phyloP scores from a whole-genome alignment of 1,140 invertebrate genomes.

The Araneus ventricosus region DNA sequence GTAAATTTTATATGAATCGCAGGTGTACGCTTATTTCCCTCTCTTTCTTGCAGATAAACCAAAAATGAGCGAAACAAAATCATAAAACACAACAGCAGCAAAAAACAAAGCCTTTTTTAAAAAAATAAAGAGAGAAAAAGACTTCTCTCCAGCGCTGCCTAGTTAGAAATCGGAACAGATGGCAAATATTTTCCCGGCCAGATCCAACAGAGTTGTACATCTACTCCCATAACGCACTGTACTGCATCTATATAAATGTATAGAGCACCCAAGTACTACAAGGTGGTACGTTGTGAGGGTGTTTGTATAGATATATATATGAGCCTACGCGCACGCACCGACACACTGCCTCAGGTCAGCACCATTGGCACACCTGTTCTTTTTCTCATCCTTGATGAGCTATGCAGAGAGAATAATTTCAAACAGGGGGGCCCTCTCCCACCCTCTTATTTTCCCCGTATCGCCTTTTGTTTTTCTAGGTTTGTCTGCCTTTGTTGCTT shows the following conservation, averaged over 20 bases:
- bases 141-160: conserved; percentile 35
- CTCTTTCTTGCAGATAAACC: neutral
- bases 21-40: neutral
- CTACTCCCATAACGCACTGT: neutral
- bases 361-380: conserved; percentile 50
- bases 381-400: conserved; percentile 69
- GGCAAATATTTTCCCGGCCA: conserved; percentile 29
- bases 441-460: conserved; percentile 9
- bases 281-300: conserved; percentile 7
- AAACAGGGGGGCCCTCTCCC: neutral
- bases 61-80: conserved; percentile 55
- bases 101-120: conserved; percentile 42
- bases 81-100: conserved; percentile 46
- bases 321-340: neutral
- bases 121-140: conserved; percentile 52
- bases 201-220: conserved; percentile 29
- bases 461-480: conserved; percentile 54
- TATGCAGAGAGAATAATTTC: conserved; percentile 64
- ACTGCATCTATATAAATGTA: conserved; percentile 47
- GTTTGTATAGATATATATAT: conserved; percentile 50
- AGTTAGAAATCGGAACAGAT: conserved; percentile 68
- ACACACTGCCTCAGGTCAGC: conserved; percentile 31
- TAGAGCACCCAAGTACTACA: conserved; percentile 34
- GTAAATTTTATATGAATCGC: conserved; percentile 69
- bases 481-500: conserved; percentile 23